Evolutionary conservation across 2,113 vertebrate species (phyloP), one percentile per base, ranked within the genome.

Genomic region (Burhinus bistriatus): DNA sequence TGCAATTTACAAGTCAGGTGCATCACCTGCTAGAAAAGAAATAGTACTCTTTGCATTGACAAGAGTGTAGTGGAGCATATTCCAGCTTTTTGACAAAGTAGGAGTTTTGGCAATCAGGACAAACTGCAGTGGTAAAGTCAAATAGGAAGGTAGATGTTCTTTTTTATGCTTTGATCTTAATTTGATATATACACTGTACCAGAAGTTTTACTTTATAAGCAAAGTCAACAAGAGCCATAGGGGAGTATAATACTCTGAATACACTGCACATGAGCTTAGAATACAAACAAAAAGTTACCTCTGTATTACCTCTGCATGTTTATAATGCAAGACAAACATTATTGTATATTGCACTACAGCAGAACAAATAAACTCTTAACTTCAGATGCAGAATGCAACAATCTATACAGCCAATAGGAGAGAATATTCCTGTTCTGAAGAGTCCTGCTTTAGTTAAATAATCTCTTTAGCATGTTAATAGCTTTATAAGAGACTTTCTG

Each of bases 321-420:
- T 90, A 87, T 90, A 95, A 95, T 94, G 58, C 78, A 96, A 54
- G 86, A 90, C 71, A 95, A 95, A 96, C 85, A 82, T 87, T 70
- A 75, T 14, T 86, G 62, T 72, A 82, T 8, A 34, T 54, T 96
- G 87, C 58, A 89, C 59, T 57, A 82, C 68, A 94, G 87, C 23
- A 96, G 76, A 97, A 95, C 42, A 97, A 97, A 95, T 34, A 58
- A 59, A 86, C 36, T 71, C 38, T 52, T 54, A 95, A 87, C 51
- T 93, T 92, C 32, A 94, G 66, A 89, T 75, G 75, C 20, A 79
- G 36, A 97, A 90, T n/a, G 40, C 25, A 96, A 87, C 40, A 89
- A 82, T 65, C 89, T 88, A 71, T 71, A 36, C 9, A 81, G 47
- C 22, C 62, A 83, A 57, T 61, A 58, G 13, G 91, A 93, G 64